Base-by-base conservation (phyloP, 2,113 vertebrate genomes). In the Nycticebus coucang region DNA sequence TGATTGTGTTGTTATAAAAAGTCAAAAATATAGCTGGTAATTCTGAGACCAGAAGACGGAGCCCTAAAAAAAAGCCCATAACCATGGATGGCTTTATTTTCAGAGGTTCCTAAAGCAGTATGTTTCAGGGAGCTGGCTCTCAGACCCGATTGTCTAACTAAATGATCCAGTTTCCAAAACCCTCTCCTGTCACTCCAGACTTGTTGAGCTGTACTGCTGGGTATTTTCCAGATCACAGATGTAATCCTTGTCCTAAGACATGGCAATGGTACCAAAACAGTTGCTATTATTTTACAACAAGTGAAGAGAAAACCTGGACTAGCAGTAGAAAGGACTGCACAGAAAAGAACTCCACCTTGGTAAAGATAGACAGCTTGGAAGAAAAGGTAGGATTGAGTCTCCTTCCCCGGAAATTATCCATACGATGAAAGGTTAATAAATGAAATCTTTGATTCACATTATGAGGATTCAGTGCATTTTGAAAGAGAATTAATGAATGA, bases 211-310 rank as follows among this genome's bases (percentile, higher is more conserved):
- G 13, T 59, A 79, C 7, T 50, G 41, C 60, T 66, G 6, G 33
- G 9, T 95, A 7, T 87, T 92, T 95, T 95, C 87, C 92, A 97
- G 97, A 93, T 28, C 96, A 97, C 68, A 97, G 66, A 77, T 96
- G 97, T 37, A 97, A 97, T 35, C 97, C 97, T 93, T 97, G 95
- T 68, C 95, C 96, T 66, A 93, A 95, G 45, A 92, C 4, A 4
- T 97, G 92, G 92, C 80, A 92, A 0, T 97, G 95, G 96, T n/a
- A 95, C 77, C 92, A 87, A 90, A 59, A 77, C 55, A 97, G 94
- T 53, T 97, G 97, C 71, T 97, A 95, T 84, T 84, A 93, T 87
- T 97, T 97, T 53, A 62, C 66, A 68, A 24, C 35, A 24, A 77
- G 89, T 45, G 87, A 95, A 53, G 97, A 97, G 72, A 97, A 93